Evolutionary conservation across 2,888 invertebrate genomes (phyloP).

Genomic region (Cheilosia scutellata): DNA sequence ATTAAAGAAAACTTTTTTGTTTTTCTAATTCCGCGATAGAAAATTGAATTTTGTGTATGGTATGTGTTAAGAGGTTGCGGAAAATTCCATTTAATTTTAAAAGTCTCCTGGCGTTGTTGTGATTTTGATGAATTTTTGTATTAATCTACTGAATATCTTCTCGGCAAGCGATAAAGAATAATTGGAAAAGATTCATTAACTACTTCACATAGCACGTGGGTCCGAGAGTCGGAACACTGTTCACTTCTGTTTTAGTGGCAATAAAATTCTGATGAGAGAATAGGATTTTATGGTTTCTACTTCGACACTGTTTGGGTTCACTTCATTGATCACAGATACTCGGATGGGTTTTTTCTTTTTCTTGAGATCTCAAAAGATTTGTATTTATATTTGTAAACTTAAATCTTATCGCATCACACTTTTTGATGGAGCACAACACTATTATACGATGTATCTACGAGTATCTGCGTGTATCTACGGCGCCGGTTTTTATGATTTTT

Average conservation of each 20-base stretch:
- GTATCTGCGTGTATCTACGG: conserved; percentile 44
- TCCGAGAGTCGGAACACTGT: conserved; percentile 51
- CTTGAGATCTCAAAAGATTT: conserved; percentile 20
- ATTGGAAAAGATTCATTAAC: conserved; percentile 51
- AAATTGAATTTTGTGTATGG: conserved; percentile 28
- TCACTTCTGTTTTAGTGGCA: conserved; percentile 69
- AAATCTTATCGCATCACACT: not conserved
- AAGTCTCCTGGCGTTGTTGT: conserved; percentile 29
- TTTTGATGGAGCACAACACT: conserved; percentile 38
- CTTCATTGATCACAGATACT: conserved; percentile 42
- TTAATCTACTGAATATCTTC: conserved; percentile 21
- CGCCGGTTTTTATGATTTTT: conserved; percentile 65
- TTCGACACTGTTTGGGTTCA: conserved; percentile 41
- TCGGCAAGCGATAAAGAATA: conserved; percentile 55
- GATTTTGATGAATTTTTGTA: conserved; percentile 21
- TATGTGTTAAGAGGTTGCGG: conserved; percentile 33
- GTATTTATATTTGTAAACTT: conserved; percentile 35
- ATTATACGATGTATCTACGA: conserved; percentile 11
- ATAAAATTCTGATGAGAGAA: conserved; percentile 67
- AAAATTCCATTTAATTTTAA: conserved; percentile 52
- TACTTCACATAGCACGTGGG: conserved; percentile 61
- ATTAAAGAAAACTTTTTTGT: conserved; percentile 36
- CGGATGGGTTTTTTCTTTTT: conserved; percentile 20
- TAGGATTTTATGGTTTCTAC: conserved; percentile 44
- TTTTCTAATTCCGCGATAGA: conserved; percentile 38